Conservation (phyloP, 2,888 invertebrate species). For the Notocelia uddmanniana region DNA sequence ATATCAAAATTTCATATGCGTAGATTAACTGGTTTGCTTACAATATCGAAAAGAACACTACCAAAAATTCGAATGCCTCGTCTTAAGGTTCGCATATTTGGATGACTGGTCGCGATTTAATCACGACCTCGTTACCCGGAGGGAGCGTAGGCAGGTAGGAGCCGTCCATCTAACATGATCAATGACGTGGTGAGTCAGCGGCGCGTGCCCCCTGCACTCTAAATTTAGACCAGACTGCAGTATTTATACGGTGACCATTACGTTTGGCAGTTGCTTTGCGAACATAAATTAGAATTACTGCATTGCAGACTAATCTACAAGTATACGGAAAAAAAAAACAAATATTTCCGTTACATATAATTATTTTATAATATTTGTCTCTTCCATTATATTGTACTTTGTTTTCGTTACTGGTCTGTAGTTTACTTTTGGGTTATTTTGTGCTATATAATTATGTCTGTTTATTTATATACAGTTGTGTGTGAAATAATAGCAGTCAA, state of each 20-base stretch:
- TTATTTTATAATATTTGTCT: too few species aligned
- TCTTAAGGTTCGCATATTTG: slow-evolving; percentile 24
- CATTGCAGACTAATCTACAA: slow-evolving; percentile 29
- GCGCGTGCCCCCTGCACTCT: slow-evolving; percentile 64
- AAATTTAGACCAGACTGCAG: slow-evolving; percentile 61
- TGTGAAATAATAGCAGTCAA: too few species aligned
- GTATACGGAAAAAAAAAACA: neutral
- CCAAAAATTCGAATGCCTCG: too few species aligned
- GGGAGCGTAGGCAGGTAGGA: slow-evolving; percentile 28
- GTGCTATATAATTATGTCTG: too few species aligned
- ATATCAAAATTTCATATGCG: too few species aligned
- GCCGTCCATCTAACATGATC: slow-evolving; percentile 54
- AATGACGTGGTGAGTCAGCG: slow-evolving; percentile 65
- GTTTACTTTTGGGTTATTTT: too few species aligned
- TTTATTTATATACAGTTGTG: too few species aligned
- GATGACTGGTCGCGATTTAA: slow-evolving; percentile 26
- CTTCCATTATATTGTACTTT: too few species aligned
- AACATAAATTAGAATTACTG: slow-evolving; percentile 30
- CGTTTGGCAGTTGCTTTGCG: slow-evolving; percentile 28
- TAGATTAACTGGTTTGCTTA: too few species aligned
- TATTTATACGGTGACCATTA: slow-evolving; percentile 42
- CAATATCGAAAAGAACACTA: too few species aligned
- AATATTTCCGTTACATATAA: too few species aligned
- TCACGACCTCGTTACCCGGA: slow-evolving; percentile 18
- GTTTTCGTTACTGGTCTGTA: too few species aligned